Evolutionary conservation across 2,888 invertebrate species (phyloP), one percentile per base, ranked within the genome.

Genomic region (Phalera bucephala): DNA sequence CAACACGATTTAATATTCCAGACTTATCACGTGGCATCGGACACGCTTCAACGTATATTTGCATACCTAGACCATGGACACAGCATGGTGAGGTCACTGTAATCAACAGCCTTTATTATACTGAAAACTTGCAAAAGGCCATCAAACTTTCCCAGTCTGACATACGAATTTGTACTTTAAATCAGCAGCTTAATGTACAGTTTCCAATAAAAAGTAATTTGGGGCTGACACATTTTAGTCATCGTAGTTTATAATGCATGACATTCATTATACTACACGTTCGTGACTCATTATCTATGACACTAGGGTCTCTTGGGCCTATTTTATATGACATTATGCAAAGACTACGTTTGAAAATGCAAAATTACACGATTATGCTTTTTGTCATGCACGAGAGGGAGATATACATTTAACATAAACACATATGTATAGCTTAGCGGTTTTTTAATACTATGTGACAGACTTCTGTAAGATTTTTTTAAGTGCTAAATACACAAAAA

Each of bases 11-110:
- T 58, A 45, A 49, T 42, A 37, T 32, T 21, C 27, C 40, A 45
- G 40, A 50, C 47, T 39, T 63, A 55, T 56, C 52, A 31, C 7
- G 14, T 12, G 3, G 1, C 43, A 52, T 51, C 52, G 30, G 40
- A 43, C 51, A 52, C 52, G 45, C 52, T 50, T 64, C 36, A 38
- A 38, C 45, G 21, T 43, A 20, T 58, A 60, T 65, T 65, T 65
- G 60, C 64, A 61, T 62, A 60, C 46, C 29, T 37, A 33, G 38
- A 28, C 52, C 53, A 46, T 50, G 45, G 33, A 45, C 40, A 47
- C 13, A 19, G 12, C 31, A 10, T 45, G 40, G 47, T 52, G 20
- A 63, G 57, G 60, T 40, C 44, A 55, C 28, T 27, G 37, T 46
- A 59, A 56, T 63, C 51, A 55, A 55, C 56, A 31, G 36, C 40